A percentile compares a stretch with the other conserved stretches of the same genome.
Evolutionary conservation across 2,113 vertebrate species (phyloP).

Genomic region (Proteles cristata): DNA sequence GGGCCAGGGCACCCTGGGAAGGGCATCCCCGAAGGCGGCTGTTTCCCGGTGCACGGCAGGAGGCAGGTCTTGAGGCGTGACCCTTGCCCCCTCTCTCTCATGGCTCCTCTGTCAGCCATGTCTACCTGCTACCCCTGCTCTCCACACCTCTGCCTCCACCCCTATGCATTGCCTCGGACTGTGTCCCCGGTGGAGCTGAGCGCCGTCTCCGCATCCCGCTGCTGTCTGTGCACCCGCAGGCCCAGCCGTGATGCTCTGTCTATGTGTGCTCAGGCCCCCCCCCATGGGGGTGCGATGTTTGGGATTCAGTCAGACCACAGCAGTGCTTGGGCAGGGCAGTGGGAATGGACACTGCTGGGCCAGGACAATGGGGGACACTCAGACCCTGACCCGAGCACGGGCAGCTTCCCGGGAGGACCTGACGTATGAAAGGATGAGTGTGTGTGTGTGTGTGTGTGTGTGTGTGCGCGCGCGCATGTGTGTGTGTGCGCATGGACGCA

Average conservation of each 20-base stretch:
- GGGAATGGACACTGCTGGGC: too few species aligned
- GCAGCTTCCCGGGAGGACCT: neutral
- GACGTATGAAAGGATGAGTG: neutral
- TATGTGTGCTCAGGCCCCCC: neutral
- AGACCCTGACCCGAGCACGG: neutral
- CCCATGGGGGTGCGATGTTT: neutral
- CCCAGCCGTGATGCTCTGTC: neutral
- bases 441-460: too few species aligned
- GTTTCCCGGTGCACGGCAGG: too few species aligned
- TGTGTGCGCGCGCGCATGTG: too few species aligned
- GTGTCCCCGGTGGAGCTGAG: neutral
- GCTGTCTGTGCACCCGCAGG: neutral
- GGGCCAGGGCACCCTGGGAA: neutral
- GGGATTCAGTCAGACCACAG: neutral
- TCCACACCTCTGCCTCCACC: neutral
- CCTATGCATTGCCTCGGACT: fast-evolving
- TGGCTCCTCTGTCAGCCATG: neutral
- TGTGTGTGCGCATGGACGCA: neutral
- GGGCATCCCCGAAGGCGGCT: too few species aligned
- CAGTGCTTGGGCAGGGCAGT: neutral
- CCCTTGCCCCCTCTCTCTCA: neutral
- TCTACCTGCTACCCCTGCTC: neutral
- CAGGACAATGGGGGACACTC: too few species aligned
- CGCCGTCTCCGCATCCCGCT: neutral
- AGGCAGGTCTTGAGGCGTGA: neutral